phyloP scores from a whole-genome alignment of 2,888 invertebrate genomes.

The Dolichopus griseipennis region DNA sequence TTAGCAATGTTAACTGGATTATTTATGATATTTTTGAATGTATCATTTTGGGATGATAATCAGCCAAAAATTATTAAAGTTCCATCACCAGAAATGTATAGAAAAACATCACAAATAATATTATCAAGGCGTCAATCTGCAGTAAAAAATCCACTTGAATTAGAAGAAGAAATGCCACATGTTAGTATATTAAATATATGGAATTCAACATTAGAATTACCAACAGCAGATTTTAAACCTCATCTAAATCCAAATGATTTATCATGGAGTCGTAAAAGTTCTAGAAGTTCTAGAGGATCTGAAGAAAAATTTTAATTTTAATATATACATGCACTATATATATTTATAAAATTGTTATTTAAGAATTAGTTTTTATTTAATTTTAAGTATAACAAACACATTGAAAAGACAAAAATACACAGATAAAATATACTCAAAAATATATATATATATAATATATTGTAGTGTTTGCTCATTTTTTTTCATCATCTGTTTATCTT shows the following conservation, averaged over 20 bases:
- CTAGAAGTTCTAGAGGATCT: too few relatives aligned
- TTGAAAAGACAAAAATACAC: too few relatives aligned
- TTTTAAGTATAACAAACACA: too few relatives aligned
- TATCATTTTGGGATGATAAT: constrained; percentile 35
- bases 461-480: too few relatives aligned
- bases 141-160: constrained; percentile 7
- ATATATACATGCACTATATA: too few relatives aligned
- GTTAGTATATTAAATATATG: constrained; percentile 19
- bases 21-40: constrained; percentile 34
- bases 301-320: too few relatives aligned
- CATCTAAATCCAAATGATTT: too few relatives aligned
- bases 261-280: too few relatives aligned
- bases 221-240: background rate
- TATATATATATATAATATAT: too few relatives aligned
- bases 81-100: constrained; percentile 34
- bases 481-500: constrained; percentile 53
- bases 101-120: constrained; percentile 31
- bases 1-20: constrained; percentile 35
- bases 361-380: too few relatives aligned
- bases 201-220: background rate
- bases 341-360: too few relatives aligned
- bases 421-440: too few relatives aligned
- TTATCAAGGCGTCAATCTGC: constrained; percentile 29
- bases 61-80: constrained; percentile 32
- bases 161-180: background rate